Base-by-base conservation (phyloP, 1,140 invertebrate species). In the Cotesia chilonis region DNA sequence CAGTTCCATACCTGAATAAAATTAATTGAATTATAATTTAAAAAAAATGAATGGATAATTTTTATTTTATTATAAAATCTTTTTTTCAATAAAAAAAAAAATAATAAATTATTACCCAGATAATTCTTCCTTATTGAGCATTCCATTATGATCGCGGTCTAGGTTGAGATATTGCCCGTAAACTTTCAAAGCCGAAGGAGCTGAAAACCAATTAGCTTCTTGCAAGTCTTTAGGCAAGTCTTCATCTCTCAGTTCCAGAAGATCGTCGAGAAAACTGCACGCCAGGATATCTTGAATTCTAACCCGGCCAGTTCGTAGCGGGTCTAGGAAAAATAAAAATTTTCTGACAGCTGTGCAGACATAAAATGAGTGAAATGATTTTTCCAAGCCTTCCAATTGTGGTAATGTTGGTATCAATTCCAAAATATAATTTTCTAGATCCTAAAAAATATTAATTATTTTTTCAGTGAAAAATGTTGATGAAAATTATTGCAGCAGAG, bases 291-390 rank as follows among this genome's bases (percentile, higher is more conserved):
- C 96, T 70, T 94, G 89, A 77, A 99, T 98, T 77, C 94, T 90
- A 57, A 99, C 94, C 80, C 93, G 90, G 2, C 95, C 95, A 0
- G 94, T 95, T 78, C 94, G 89, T 60, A 97, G 83, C 0, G 94
- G 94, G 87, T 99, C 97, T 1, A 99, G 85, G 80, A 98, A 99
- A 84, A 99, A 99, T 75, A 98, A 91, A 83, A 99, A 98, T 81
- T 98, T 98, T 74, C 96, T 90, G 0, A 96, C 95, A 17, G 95
- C 96, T 7, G 96, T 98, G 83, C 96, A 98, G 0, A 98, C 93
- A 83, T 99, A 99, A 88, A 99, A 99, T 9, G 93, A 95, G 79
- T 97, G 95, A 84, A 98, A 98, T 0, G 95, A 96, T 65, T 95
- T 94, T 83, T 98, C 95, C 38, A 99, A 84, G 0, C 94, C 94